These are phyloP conservation scores for Harpalus rubripes DNA, from an alignment of 2,888 invertebrate species.

Conservation along the genomic window DNA sequence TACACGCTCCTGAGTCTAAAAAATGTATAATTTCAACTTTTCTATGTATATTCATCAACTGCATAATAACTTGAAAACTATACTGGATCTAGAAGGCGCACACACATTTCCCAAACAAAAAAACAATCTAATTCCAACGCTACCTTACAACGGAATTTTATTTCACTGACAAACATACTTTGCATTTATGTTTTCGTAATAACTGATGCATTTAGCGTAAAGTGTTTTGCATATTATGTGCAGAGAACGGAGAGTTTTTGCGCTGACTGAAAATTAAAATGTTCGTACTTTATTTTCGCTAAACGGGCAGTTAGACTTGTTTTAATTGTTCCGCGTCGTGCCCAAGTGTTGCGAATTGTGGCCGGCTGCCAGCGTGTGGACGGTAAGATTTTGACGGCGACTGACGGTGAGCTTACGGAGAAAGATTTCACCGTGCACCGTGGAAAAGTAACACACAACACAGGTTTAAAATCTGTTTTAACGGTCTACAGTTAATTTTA, in stretches of 20 bases:
- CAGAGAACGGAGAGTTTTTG: conserved; percentile 38
- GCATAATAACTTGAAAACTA: conserved; percentile 65
- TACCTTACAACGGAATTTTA: conserved; percentile 57
- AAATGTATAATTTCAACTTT: conserved; percentile 63
- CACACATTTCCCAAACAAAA: conserved; percentile 47
- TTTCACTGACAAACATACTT: conserved; percentile 63
- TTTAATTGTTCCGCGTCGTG: conserved; percentile 29
- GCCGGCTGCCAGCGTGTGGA: conserved; percentile 8
- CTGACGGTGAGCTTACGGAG: conserved; percentile 28
- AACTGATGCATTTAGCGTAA: conserved; percentile 62
- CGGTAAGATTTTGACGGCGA: conserved; percentile 48
- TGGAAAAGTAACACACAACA: background rate
- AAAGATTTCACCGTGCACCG: conserved; percentile 14
- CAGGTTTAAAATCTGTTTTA: too few relatives aligned
- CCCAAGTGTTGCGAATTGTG: conserved; percentile 1
- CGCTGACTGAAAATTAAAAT: conserved; percentile 61
- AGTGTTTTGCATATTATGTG: conserved; percentile 64
- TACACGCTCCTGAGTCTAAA: conserved; percentile 48
- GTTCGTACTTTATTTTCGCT: conserved; percentile 55
- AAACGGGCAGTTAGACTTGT: conserved; percentile 53
- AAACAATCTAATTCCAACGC: conserved; percentile 56
- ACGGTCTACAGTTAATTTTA: too few relatives aligned
- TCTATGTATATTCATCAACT: conserved; percentile 65
- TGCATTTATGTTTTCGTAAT: conserved; percentile 66
- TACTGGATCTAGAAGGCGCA: conserved; percentile 61